Evolutionary conservation across 2,113 vertebrate species (phyloP), one percentile per base, ranked within the genome.

Genomic region (Lamprologus ornatipinnis): DNA sequence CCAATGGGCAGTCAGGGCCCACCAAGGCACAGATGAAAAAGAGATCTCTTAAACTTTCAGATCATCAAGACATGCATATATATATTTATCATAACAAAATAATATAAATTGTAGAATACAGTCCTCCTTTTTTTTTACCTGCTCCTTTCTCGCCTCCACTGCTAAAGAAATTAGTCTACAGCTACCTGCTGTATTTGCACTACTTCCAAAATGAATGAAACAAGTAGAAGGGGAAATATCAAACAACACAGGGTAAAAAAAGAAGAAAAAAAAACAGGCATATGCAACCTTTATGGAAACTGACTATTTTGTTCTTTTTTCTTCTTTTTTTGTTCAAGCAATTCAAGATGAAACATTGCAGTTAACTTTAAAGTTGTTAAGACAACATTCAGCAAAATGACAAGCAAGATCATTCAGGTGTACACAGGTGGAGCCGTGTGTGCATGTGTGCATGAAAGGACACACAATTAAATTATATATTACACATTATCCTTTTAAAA

Each of bases 71-170:
- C 12, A 68, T 68, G 2, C 0, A 63, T 10, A 58, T n/a, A 65
- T 65, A 37, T 65, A 23, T 23, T n/a, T 68, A 68, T 4, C 35
- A 40, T 21, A 70, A 70, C 65, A 70, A 70, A 70, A 9, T 70
- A 21, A 70, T 0, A 0, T 42, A 9, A 70, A 3, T 6, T 13
- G 35, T 42, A 70, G n/a, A 70, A 23, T 70, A 0, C n/a, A 42
- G 1, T 6, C 35, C 9, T 60, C 57, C 26, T 28, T 55, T 53
- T 51, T 53, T 58, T 19, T 63, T 33, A 63, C 28, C 58, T 19
- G 58, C 63, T 23, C 35, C n/a, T 70, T 23, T 70, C 65, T 70
- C 35, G 1, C 65, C 35, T 70, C 35, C n/a, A 70, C 65, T 3
- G 12, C 65, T 70, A 70, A 70, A 23, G n/a, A 42, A 42, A 70